Base-by-base conservation (phyloP, 2,888 invertebrate genomes). In the Sinohyriopsis cumingii region DNA sequence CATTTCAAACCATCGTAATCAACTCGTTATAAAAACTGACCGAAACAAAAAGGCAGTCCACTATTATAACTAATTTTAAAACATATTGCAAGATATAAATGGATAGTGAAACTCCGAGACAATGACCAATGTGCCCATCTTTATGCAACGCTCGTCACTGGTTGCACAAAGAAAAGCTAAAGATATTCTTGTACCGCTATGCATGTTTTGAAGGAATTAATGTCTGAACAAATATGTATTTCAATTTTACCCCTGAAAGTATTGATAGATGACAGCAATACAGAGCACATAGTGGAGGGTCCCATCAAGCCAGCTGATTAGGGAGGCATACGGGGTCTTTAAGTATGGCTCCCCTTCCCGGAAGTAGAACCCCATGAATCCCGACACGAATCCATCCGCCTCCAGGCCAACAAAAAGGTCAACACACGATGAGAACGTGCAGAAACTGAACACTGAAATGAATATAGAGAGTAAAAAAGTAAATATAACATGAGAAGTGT, bases 241-340 rank as follows among this genome's bases (percentile, higher is more conserved):
- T 45, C 28, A 9, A 7, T 7, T 60, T 22, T 60, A 19, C 24
- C 15, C 22, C 25, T 60, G 7, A 15, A 24, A 9, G 25, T 28
- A 28, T 33, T 12, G 4, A 33, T 28, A 60, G 19, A 60, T 53
- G 12, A 9, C n/a, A 63, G 24, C 53, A 3, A 19, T n/a, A 45
- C 45, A 45, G 45, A 45, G 45, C 45, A 45, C 76, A 67, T 82
- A 87, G 75, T 87, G 87, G n/a, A 76, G 83, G 7, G 79, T 78
- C 19, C 86, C 87, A 72, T 87, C 87, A 86, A 86, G 87, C 73
- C 85, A 86, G 59, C 80, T 81, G 19, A 87, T 83, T 74, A 82
- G 79, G 5, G 85, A 82, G 15, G 87, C 87, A 75, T 87, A 80
- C 6, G 85, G 76, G 15, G 87, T 84, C 56, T 72, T 78, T 22